Evolutionary conservation across 2,888 invertebrate genomes (phyloP), one percentile per base, ranked within the genome.

Genomic region (Drosophila demipolita): DNA sequence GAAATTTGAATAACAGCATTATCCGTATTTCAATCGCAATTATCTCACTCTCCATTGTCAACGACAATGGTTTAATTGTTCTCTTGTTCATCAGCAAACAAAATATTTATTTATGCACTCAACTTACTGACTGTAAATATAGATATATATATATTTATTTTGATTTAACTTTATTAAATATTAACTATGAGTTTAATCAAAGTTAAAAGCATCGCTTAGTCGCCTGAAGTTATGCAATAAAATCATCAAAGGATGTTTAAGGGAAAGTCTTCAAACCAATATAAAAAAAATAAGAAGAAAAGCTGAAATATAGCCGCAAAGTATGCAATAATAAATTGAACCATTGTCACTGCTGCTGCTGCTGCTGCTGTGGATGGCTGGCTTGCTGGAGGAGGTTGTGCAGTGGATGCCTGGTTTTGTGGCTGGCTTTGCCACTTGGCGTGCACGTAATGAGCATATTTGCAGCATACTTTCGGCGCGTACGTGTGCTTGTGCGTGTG

Each of bases 241-340:
- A 54, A 45, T 40, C 52, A 53, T 61, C 61, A 72, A 66, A 71
- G 72, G 40, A 48, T 26, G 52, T 17, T 45, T 17, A 2, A 32
- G 54, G 40, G 5, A 26, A 45, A 15, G 15, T 23, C 45, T 23
- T 38, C 35, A 59, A 33, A 42, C 36, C 11, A n/a, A 9, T 6
- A 29, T 29, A 36, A 50, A 33, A 36, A 8, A 29, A 45, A 59
- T 29, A 29, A 32, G 57, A 60, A 48, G 54, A 48, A 61, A 53
- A 59, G 59, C 70, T 66, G 72, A 72, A 75, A 82, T 87, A 76
- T 73, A 73, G 81, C 82, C 88, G 73, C 81, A 86, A 86, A 85
- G 81, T 86, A 86, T 86, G 88, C 84, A 88, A 88, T 83, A 86
- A 85, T 85, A 85, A 85, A 85, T 88, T 85, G 86, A 88, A 80